phyloP scores from a whole-genome alignment of 1,140 invertebrate genomes.

The Zaprionus tsacasi region DNA sequence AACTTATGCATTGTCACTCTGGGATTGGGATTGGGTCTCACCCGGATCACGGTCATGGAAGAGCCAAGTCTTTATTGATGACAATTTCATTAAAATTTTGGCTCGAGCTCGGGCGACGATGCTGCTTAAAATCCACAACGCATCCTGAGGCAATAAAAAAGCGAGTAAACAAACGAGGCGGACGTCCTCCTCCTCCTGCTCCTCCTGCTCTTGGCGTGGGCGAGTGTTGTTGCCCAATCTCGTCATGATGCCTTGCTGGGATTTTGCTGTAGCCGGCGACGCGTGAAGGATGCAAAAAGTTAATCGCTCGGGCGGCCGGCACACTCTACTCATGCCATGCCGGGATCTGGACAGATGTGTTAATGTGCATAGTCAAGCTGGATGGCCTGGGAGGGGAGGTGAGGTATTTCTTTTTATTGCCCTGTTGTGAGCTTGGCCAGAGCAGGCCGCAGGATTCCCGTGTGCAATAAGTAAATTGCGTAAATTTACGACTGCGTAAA shows the following conservation, averaged over 20 bases:
- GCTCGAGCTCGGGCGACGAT: slow-evolving; percentile 22
- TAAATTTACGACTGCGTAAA: slow-evolving; percentile 83
- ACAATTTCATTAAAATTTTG: slow-evolving; percentile 82
- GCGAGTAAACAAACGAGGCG: slow-evolving; percentile 64
- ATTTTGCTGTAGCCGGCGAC: slow-evolving; percentile 40
- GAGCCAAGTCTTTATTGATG: slow-evolving; percentile 80
- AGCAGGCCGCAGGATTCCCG: slow-evolving; percentile 22
- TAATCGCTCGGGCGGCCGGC: slow-evolving; percentile 78
- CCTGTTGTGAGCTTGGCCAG: slow-evolving; percentile 29
- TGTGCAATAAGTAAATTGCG: slow-evolving; percentile 79
- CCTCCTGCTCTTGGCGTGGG: neutral
- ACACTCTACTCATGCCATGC: slow-evolving; percentile 38
- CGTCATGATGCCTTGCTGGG: neutral
- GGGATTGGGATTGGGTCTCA: neutral
- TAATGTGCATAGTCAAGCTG: slow-evolving; percentile 56
- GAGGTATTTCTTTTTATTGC: slow-evolving; percentile 80
- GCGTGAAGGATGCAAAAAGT: slow-evolving; percentile 81
- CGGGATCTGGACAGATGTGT: slow-evolving; percentile 78
- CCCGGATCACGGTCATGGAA: slow-evolving; percentile 59
- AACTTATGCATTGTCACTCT: slow-evolving; percentile 63
- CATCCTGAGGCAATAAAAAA: slow-evolving; percentile 66
- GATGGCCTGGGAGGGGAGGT: neutral
- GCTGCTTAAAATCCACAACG: slow-evolving; percentile 63
- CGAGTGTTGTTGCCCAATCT: slow-evolving; percentile 9
- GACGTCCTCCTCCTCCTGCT: neutral